These are phyloP conservation scores for Callaeas wilsoni DNA, from an alignment of 2,113 vertebrate species.

Conservation along the genomic window DNA sequence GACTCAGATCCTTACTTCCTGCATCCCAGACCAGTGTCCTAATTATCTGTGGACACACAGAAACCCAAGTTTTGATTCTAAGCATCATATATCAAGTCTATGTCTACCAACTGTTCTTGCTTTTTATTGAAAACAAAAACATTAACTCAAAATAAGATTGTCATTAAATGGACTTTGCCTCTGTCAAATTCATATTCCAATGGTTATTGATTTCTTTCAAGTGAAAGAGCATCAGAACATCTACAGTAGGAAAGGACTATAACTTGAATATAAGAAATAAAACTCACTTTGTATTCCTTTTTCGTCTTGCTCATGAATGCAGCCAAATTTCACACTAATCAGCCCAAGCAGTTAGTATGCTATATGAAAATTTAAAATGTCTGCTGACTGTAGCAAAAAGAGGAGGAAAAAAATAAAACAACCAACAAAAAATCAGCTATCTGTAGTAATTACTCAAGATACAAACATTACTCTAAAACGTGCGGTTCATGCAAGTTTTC, in stretches of 20 bases:
- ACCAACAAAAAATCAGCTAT: accelerated
- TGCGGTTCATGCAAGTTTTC: not conserved
- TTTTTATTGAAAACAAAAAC: not conserved
- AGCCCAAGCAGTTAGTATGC: constrained; percentile 9
- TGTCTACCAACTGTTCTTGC: not conserved
- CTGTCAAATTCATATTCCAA: not conserved
- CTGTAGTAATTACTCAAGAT: not conserved
- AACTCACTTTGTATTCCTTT: constrained; percentile 48
- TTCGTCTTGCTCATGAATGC: constrained; percentile 18
- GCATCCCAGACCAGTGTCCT: not conserved
- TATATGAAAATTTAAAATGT: constrained; percentile 34
- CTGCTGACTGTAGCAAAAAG: constrained; percentile 27
- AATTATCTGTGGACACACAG: not conserved
- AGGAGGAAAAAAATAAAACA: not conserved
- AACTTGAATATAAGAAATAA: constrained; percentile 46
- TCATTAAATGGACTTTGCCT: not conserved
- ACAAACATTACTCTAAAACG: not conserved
- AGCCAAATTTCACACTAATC: constrained; percentile 55
- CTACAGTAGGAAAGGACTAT: constrained; percentile 9
- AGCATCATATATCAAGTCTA: not conserved
- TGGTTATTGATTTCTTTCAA: constrained; percentile 16
- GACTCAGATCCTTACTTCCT: not conserved
- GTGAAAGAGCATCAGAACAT: constrained; percentile 17
- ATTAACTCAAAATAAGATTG: not conserved
- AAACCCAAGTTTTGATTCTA: not conserved